These are phyloP conservation scores for Sphaeridia pumilis DNA, from an alignment of 2,888 invertebrate species.

Conservation along the genomic window DNA sequence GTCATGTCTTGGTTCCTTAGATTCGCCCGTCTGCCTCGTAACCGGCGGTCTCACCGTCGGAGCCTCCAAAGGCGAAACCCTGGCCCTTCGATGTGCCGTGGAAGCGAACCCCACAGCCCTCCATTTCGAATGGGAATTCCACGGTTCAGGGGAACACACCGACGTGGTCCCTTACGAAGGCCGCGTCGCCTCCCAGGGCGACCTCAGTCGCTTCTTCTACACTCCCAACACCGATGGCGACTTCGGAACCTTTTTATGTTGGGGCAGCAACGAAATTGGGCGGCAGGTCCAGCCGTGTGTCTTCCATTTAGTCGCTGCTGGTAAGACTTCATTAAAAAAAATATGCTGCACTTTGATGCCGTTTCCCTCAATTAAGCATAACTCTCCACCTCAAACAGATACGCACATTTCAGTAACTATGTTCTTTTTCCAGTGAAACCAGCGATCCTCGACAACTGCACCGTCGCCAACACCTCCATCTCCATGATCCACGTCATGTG, in stretches of 20 bases:
- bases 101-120: slow-evolving; percentile 66
- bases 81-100: slow-evolving; percentile 68
- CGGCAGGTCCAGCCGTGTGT: slow-evolving; percentile 60
- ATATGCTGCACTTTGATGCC: too few relatives aligned
- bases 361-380: too few relatives aligned
- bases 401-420: too few relatives aligned
- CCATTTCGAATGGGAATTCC: slow-evolving; percentile 32
- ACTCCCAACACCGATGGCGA: slow-evolving; percentile 22
- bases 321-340: too few relatives aligned
- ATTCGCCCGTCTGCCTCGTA: slow-evolving; percentile 63
- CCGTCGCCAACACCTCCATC: slow-evolving; percentile 73
- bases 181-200: slow-evolving; percentile 23
- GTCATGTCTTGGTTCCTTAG: too few relatives aligned
- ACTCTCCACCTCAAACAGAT: too few relatives aligned
- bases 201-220: slow-evolving; percentile 26
- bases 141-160: slow-evolving; percentile 25
- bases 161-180: slow-evolving; percentile 28
- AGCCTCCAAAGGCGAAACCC: slow-evolving; percentile 76
- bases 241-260: slow-evolving; percentile 51
- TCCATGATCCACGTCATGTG: slow-evolving; percentile 76
- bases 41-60: slow-evolving; percentile 70
- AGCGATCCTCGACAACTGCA: slow-evolving; percentile 75
- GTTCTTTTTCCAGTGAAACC: slow-evolving; percentile 76
- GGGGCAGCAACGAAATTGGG: slow-evolving; percentile 60
- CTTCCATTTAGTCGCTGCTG: slow-evolving; percentile 58